phyloP scores from a whole-genome alignment of 53 echinoderm and acorn worm species.

The Antedon mediterranea region DNA sequence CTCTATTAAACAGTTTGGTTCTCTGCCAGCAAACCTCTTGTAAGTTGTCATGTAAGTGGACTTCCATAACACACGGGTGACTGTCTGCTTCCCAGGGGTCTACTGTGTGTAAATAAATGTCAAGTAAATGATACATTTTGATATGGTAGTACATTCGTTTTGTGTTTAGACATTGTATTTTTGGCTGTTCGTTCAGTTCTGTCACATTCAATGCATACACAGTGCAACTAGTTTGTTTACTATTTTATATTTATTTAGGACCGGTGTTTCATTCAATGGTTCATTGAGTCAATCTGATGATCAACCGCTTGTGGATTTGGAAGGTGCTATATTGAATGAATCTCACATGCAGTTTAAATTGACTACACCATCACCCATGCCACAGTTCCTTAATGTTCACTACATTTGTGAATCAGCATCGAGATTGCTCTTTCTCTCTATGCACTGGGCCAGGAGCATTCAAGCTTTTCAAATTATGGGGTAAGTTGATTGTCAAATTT shows the following conservation, averaged over 20 bases:
- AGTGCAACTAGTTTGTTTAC: no score
- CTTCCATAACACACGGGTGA: no score
- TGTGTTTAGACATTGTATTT: not conserved
- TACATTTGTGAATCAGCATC: constrained; percentile 98
- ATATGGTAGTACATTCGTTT: no score
- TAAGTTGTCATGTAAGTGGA: no score
- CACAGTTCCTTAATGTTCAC: constrained; percentile 97
- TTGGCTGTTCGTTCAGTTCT: no score
- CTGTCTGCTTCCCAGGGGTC: no score
- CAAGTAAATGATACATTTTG: no score
- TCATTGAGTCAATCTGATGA: constrained; percentile 3
- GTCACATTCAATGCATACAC: no score
- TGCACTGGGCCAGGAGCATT: constrained; percentile 99
- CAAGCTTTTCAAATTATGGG: constrained; percentile 86
- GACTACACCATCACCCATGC: constrained; percentile 97
- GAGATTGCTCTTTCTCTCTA: constrained; percentile 85
- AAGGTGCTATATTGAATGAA: constrained; percentile 79
- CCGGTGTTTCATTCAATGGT: not conserved
- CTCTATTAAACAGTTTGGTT: no score
- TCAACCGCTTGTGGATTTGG: constrained; percentile 58
- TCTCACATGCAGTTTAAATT: constrained; percentile 94
- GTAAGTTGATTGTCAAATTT: constrained; percentile 18
- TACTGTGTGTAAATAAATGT: no score
- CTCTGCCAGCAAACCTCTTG: no score
- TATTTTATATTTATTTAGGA: not conserved